Base-by-base conservation (phyloP, 2,888 invertebrate genomes). In the Lathronympha strigana region DNA sequence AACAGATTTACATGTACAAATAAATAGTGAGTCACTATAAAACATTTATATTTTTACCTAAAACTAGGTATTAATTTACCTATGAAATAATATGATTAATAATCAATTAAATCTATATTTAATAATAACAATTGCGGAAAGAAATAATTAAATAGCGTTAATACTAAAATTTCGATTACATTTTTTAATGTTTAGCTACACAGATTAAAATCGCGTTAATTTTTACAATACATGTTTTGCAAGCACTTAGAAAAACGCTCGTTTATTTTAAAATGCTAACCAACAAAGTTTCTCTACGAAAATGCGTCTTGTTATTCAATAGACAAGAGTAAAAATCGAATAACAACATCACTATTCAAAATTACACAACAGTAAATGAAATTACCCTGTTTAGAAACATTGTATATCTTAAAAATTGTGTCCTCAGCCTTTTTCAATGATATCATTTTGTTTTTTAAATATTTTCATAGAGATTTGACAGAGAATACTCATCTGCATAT, bases 351-450 rank as follows among this genome's bases (percentile, higher is more conserved):
- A 71, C 78, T 84, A 79, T 79, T 83, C 81, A 82, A 87, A 86
- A 82, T 79, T 84, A 87, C 85, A 77, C 87, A 91, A 90, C 88
- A 88, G 83, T 88, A 89, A 90, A 91, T 75, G 70, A 91, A 88
- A 86, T 85, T 90, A 91, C 91, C 91, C 91, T 91, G 91, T 91
- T 89, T 76, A 86, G 86, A 89, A 88, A 91, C 91, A 90, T 91
- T 92, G 91, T 92, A 91, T 90, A 89, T 88, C 82, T 83, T 88
- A 85, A 90, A 88, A 90, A 88, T 87, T 87, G 86, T 84, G 86
- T 87, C 92, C 90, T 91, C 92, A 91, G 92, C 92, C 91, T 91
- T 90, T 87, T 85, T 78, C 77, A 86, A 90, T 92, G 91, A 92
- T 92, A 92, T 90, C 80, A 76, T 81, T 81, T 84, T 83, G 81